Conservation (phyloP, 2,797 vertebrate species). For the Helicolenus hilgendorfi region DNA sequence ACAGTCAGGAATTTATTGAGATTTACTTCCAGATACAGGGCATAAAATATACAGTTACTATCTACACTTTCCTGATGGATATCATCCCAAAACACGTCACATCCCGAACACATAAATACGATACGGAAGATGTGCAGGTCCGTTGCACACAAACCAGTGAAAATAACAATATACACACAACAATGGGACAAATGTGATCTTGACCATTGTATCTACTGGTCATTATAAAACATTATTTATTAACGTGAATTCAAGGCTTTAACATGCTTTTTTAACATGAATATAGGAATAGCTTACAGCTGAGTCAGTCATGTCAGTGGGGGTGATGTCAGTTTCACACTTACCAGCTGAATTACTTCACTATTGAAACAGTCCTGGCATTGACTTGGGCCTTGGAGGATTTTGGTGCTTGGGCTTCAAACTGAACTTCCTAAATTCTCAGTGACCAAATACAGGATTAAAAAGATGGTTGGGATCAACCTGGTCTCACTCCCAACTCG, state of each 20-base stretch:
- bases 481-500: too few species aligned
- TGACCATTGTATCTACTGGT: not conserved
- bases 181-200: not conserved
- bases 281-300: not conserved
- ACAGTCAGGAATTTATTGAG: not conserved
- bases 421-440: too few species aligned
- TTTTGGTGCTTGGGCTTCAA: not conserved
- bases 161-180: not conserved
- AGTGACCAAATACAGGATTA: not conserved
- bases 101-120: not conserved
- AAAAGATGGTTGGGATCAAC: not conserved
- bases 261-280: not conserved
- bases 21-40: not conserved
- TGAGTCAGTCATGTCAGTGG: not conserved
- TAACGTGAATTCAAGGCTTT: not conserved
- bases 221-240: not conserved
- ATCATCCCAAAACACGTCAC: not conserved
- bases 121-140: not conserved
- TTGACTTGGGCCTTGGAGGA: not conserved
- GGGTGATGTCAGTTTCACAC: not conserved
- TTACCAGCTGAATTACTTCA: not conserved
- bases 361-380: not conserved
- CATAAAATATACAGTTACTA: too few species aligned
- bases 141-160: not conserved
- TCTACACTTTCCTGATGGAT: not conserved